Evolutionary conservation across 2,797 vertebrate species (phyloP).

Genomic region (Enteromius thamalakanensis): DNA sequence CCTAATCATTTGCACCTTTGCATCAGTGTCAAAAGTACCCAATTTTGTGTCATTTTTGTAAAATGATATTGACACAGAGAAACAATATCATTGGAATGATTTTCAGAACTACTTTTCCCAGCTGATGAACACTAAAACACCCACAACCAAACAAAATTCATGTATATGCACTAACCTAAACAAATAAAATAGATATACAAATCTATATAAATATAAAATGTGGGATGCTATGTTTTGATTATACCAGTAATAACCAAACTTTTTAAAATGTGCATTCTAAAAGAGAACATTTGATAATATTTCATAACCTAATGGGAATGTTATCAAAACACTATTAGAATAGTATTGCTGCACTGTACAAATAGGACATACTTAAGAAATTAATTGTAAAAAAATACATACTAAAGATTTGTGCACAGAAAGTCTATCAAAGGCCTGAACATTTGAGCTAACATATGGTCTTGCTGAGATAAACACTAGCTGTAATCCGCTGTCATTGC

Average conservation of each 20-base stretch:
- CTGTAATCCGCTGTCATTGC: not conserved
- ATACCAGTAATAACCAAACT: not conserved
- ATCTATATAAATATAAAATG: not conserved
- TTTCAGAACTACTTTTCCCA: not conserved
- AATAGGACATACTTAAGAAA: not conserved
- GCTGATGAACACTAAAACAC: too few relatives aligned
- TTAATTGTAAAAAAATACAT: too few relatives aligned
- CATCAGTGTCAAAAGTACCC: not conserved
- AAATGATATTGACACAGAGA: not conserved
- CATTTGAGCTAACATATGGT: not conserved
- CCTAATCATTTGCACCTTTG: conserved; percentile 10
- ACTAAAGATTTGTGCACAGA: not conserved
- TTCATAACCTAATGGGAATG: not conserved
- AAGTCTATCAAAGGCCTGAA: not conserved
- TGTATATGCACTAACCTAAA: not conserved
- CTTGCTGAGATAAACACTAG: not conserved
- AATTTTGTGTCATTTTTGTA: not conserved
- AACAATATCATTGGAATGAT: not conserved
- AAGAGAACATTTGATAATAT: not conserved
- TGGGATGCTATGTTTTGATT: not conserved
- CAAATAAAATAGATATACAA: not conserved
- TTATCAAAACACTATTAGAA: not conserved
- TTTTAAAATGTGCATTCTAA: not conserved
- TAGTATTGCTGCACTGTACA: not conserved
- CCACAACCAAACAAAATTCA: too few relatives aligned